Evolutionary conservation across 64 coral and sea anemone species (phyloP), one percentile per base, ranked within the genome.

Genomic region (Exaiptasia diaphana): DNA sequence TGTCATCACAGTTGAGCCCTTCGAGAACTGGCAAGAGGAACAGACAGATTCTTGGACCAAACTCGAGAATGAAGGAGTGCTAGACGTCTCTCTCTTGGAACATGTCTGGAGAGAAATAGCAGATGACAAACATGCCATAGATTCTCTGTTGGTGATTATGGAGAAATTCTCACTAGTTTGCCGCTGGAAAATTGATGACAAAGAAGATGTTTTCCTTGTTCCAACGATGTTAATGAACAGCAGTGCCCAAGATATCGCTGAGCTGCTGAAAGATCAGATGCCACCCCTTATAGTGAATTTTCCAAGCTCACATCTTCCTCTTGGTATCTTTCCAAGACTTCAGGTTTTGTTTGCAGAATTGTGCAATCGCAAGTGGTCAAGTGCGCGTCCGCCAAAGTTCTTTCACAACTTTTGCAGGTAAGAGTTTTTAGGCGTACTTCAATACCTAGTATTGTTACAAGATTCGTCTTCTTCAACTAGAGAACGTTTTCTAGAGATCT

Each of bases 371-470:
- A 62, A 62, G 18, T 62, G 58, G 58, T 31, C 58, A 0, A 3
- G 34, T 62, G 27, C 58, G 58, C 58, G 25, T 62, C 58, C 11
- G 34, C 58, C 58, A 23, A 31, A 62, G 5, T 62, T 62, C 0
- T 62, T 6, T 31, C 58, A 62, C 58, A 62, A 62, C 10, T 62
- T 62, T 23, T 62, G 58, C 58, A 62, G 58, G 58, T 62, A n/a
- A n/a, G n/a, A n/a, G n/a, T n/a, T n/a, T n/a, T n/a, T n/a, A n/a
- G n/a, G n/a, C n/a, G n/a, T n/a, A n/a, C n/a, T n/a, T n/a, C n/a
- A n/a, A n/a, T n/a, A n/a, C n/a, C n/a, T n/a, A n/a, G n/a, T n/a
- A n/a, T n/a, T n/a, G n/a, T n/a, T n/a, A n/a, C n/a, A n/a, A n/a
- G n/a, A n/a, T n/a, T n/a, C n/a, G n/a, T n/a, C n/a, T n/a, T n/a